These are phyloP conservation scores for Globodera rostochiensis DNA, from an alignment of 1,140 invertebrate species.

Conservation along the genomic window DNA sequence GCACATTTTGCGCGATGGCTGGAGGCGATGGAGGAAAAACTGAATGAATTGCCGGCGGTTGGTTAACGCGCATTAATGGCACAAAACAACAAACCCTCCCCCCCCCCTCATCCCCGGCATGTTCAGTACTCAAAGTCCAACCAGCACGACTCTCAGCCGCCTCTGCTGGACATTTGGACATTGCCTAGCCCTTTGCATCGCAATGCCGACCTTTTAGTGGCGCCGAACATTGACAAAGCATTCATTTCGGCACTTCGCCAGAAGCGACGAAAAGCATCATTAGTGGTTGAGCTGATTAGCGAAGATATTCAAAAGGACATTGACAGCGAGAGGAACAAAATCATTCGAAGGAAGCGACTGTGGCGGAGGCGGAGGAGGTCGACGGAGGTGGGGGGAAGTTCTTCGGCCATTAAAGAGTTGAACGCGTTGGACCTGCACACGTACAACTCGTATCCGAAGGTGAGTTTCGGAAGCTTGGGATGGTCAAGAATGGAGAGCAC, in stretches of 20 bases:
- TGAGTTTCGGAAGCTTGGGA: neutral
- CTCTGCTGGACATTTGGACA: slow-evolving; percentile 51
- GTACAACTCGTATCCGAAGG: slow-evolving; percentile 54
- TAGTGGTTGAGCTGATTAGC: slow-evolving; percentile 40
- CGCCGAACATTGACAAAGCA: slow-evolving; percentile 46
- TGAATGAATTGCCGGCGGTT: neutral
- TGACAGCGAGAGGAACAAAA: slow-evolving; percentile 33
- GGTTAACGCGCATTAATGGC: neutral
- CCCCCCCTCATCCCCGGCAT: too few relatives aligned
- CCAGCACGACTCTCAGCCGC: slow-evolving; percentile 20
- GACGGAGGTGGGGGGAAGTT: neutral
- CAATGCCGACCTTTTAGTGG: slow-evolving; percentile 52
- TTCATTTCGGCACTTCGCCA: slow-evolving; percentile 37
- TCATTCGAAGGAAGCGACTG: slow-evolving; percentile 8
- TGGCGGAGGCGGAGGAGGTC: slow-evolving; percentile 31
- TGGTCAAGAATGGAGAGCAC: neutral
- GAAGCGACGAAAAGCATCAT: slow-evolving; percentile 19
- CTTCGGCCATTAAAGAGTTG: neutral
- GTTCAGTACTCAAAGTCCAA: too few relatives aligned
- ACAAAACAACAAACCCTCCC: neutral
- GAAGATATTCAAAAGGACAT: slow-evolving; percentile 39
- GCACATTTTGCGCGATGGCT: neutral
- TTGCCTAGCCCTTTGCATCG: slow-evolving; percentile 41
- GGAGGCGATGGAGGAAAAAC: neutral
- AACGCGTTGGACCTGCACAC: slow-evolving; percentile 43